These are phyloP conservation scores for Protobothrops mucrosquamatus DNA, from an alignment of 2,113 vertebrate genomes.

Conservation along the genomic window DNA sequence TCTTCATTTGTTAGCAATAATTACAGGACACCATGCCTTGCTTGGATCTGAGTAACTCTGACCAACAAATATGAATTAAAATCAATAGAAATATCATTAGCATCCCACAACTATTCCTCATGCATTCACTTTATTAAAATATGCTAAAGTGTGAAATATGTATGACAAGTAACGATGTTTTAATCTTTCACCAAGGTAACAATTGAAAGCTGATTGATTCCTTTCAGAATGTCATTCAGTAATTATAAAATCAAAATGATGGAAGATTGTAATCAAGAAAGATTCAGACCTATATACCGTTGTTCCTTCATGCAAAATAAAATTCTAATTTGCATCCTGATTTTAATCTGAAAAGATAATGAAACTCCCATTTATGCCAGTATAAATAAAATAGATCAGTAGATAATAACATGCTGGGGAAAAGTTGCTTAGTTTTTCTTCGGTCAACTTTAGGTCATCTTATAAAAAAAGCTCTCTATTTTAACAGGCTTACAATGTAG, in stretches of 20 bases:
- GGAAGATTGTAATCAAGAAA: constrained; percentile 77
- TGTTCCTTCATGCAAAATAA: constrained; percentile 67
- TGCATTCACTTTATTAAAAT: constrained; percentile 79
- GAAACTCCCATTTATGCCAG: constrained; percentile 64
- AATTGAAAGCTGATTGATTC: constrained; percentile 80
- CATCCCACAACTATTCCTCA: constrained; percentile 71
- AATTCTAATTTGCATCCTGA: constrained; percentile 71
- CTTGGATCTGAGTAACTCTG: constrained; percentile 69
- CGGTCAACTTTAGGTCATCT: neutral
- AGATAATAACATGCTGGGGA: constrained; percentile 34
- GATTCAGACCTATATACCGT: constrained; percentile 69
- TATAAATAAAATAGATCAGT: constrained; percentile 58
- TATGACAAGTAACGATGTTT: constrained; percentile 75
- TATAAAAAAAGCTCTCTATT: neutral
- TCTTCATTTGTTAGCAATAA: constrained; percentile 70
- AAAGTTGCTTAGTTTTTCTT: constrained; percentile 3
- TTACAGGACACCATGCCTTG: constrained; percentile 60
- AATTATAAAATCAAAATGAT: constrained; percentile 81
- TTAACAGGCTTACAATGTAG: neutral
- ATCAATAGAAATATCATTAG: constrained; percentile 78
- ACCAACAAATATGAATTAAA: constrained; percentile 71
- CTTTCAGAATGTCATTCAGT: constrained; percentile 77
- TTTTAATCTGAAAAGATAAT: constrained; percentile 73
- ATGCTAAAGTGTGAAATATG: constrained; percentile 76
- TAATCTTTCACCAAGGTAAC: constrained; percentile 79